Evolutionary conservation across 1,140 invertebrate genomes (phyloP).

Genomic region (Zaprionus ghesquierei): DNA sequence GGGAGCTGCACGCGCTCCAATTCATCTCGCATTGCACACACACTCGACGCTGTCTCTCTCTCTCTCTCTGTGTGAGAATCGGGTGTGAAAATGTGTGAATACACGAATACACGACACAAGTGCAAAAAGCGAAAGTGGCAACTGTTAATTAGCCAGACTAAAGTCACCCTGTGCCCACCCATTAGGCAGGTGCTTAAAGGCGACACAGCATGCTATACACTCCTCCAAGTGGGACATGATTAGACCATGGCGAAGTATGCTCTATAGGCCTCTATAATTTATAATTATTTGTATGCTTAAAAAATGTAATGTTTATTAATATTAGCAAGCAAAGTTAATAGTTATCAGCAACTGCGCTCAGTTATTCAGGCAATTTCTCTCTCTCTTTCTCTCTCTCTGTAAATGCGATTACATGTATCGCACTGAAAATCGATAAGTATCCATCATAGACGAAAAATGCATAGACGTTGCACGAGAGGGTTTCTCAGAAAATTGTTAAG

Average conservation of each 20-base stretch:
- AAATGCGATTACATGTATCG: no score
- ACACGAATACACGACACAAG: constrained; percentile 51
- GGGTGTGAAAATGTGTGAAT: constrained; percentile 62
- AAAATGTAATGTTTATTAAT: no score
- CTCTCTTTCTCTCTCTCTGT: no score
- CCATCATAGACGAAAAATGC: no score
- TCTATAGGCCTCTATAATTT: background rate
- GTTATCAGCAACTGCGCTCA: no score
- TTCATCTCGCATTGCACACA: constrained; percentile 44
- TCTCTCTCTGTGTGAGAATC: no score
- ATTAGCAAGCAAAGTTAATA: no score
- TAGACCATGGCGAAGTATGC: background rate
- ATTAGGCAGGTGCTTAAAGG: background rate
- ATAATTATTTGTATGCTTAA: no score
- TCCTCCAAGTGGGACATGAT: background rate
- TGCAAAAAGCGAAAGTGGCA: constrained; percentile 61
- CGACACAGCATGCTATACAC: background rate
- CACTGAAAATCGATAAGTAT: no score
- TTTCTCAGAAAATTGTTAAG: no score
- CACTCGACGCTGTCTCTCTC: constrained; percentile 3
- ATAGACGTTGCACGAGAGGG: no score
- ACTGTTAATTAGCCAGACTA: constrained; percentile 54
- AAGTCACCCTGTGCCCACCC: background rate
- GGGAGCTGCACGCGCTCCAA: constrained; percentile 55
- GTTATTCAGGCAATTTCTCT: no score